phyloP scores from a whole-genome alignment of 2,888 invertebrate species.

The Parascotia fuliginaria region DNA sequence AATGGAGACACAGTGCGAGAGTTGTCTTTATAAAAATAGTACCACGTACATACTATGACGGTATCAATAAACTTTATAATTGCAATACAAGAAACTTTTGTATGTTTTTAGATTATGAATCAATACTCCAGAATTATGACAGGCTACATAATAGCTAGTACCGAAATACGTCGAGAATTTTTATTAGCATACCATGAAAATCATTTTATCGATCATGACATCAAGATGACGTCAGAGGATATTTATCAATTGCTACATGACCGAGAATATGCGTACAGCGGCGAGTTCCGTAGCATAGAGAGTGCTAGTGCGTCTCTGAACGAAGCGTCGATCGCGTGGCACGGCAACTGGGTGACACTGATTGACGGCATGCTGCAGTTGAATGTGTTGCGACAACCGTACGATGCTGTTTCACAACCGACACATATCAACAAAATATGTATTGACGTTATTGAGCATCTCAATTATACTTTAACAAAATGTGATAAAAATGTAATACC shows the following conservation, averaged over 20 bases:
- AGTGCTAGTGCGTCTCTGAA: slow-evolving; percentile 40
- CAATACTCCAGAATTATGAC: neutral
- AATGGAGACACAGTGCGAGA: no score
- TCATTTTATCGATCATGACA: slow-evolving; percentile 5
- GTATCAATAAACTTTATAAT: no score
- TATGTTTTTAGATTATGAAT: neutral
- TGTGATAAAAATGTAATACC: slow-evolving; percentile 17
- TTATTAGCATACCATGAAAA: neutral
- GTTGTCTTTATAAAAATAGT: no score
- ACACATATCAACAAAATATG: slow-evolving; percentile 60
- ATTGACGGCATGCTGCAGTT: slow-evolving; percentile 93
- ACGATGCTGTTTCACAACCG: slow-evolving; percentile 87
- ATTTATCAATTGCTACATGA: slow-evolving; percentile 47
- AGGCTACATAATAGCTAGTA: neutral
- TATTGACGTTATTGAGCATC: slow-evolving; percentile 42
- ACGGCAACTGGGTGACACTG: slow-evolving; percentile 91
- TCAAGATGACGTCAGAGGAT: slow-evolving; percentile 42
- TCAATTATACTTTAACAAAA: neutral
- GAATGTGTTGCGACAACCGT: slow-evolving; percentile 85
- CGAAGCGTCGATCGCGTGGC: slow-evolving; percentile 83
- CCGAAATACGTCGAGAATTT: neutral
- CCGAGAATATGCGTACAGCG: slow-evolving; percentile 48
- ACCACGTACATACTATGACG: no score
- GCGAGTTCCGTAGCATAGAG: slow-evolving; percentile 50
- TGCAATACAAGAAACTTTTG: neutral